Conservation (phyloP, 2,113 vertebrate species). For the Tychaedon coryphoeus region DNA sequence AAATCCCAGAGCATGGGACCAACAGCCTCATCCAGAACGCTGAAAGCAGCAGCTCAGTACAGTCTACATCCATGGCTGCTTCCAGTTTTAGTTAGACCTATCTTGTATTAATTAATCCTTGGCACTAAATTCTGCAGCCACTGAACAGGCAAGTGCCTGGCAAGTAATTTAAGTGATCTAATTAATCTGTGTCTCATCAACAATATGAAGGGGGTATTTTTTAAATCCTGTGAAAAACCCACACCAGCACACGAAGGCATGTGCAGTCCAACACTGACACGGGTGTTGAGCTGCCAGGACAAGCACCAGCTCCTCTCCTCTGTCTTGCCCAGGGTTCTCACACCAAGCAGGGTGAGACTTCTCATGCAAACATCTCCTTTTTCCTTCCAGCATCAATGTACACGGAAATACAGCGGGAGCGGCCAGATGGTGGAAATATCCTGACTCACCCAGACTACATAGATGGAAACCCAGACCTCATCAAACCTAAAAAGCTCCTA, state of each 20-base stretch:
- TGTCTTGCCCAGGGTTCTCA: background rate
- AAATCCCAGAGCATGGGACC: background rate
- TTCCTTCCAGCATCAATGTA: constrained; percentile 80
- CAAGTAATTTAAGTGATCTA: background rate
- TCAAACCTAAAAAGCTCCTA: constrained; percentile 86
- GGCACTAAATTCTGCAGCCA: background rate
- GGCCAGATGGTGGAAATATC: constrained; percentile 70
- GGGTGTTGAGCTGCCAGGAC: accelerated
- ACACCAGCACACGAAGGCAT: background rate
- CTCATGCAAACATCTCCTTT: background rate
- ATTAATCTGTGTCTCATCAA: constrained; percentile 11
- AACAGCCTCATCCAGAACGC: accelerated
- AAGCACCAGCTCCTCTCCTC: background rate
- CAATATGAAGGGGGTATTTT: background rate
- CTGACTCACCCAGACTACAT: constrained; percentile 77
- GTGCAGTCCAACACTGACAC: accelerated
- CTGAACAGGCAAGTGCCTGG: background rate
- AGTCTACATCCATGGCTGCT: background rate
- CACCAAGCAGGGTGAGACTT: background rate
- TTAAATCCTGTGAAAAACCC: background rate
- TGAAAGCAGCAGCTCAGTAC: background rate
- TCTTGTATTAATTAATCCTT: constrained; percentile 23
- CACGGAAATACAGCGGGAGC: constrained; percentile 81
- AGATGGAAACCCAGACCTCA: constrained; percentile 82
- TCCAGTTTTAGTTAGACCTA: background rate